A percentile compares a stretch with the other conserved stretches of the same genome.
These are phyloP conservation scores for Lumbricus terrestris DNA, from an alignment of 2,888 invertebrate species.

Conservation along the genomic window DNA sequence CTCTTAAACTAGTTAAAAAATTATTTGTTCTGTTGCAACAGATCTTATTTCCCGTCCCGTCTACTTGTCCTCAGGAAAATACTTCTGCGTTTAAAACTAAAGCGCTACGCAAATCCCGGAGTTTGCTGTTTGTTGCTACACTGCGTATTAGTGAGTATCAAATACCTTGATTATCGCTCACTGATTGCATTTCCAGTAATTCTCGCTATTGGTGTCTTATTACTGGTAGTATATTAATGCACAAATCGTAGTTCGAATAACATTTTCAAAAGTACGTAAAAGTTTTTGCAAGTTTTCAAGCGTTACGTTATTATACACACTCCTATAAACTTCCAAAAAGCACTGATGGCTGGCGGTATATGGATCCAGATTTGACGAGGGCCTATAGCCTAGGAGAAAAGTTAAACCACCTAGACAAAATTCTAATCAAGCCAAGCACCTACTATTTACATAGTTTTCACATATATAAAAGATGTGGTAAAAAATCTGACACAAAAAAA, in stretches of 20 bases:
- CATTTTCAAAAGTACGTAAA: no score
- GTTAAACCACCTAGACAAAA: no score
- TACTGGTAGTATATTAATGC: neutral
- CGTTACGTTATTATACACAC: no score
- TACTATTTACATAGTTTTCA: no score
- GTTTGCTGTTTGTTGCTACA: neutral
- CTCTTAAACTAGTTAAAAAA: neutral
- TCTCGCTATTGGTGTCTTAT: neutral
- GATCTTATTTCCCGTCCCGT: neutral
- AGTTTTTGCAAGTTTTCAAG: neutral
- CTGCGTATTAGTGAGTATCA: neutral
- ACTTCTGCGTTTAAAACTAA: neutral
- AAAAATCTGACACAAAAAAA: no score
- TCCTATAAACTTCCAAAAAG: no score
- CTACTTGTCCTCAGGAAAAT: neutral
- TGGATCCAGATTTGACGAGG: no score
- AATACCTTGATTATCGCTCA: neutral
- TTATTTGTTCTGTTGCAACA: neutral
- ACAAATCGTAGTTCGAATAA: no score
- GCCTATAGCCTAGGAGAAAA: no score
- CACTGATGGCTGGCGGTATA: no score
- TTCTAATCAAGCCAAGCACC: no score
- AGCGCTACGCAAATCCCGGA: neutral
- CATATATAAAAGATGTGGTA: no score
- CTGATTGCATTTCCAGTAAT: neutral